These are phyloP conservation scores for Lasioglossum pauxillum DNA, from an alignment of 2,888 invertebrate genomes.

Conservation along the genomic window DNA sequence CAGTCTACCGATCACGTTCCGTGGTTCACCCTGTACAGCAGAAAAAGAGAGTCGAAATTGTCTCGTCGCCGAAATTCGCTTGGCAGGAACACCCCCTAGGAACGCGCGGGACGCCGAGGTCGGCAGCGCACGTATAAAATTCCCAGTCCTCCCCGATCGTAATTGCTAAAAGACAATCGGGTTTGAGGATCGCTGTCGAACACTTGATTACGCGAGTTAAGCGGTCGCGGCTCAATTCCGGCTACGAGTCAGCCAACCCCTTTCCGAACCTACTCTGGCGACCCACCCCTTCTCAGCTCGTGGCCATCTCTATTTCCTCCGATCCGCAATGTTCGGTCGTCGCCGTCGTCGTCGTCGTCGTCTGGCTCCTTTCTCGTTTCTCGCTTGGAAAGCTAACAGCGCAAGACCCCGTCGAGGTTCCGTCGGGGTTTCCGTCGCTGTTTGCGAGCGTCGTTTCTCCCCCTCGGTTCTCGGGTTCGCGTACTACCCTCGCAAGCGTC, in stretches of 20 bases:
- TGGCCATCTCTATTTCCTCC: constrained; percentile 35
- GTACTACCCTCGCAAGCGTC: neutral
- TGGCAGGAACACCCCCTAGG: neutral
- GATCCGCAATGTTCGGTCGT: neutral
- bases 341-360: constrained; percentile 19
- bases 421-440: constrained; percentile 27
- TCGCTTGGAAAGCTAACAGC: constrained; percentile 73
- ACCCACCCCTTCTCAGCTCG: constrained; percentile 23
- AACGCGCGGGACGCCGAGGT: neutral
- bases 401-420: constrained; percentile 27
- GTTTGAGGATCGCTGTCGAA: constrained; percentile 73
- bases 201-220: constrained; percentile 83
- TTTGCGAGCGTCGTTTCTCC: constrained; percentile 32
- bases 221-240: constrained; percentile 79
- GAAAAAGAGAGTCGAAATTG: neutral
- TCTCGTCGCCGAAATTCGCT: neutral
- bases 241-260: constrained; percentile 72
- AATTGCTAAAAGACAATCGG: constrained; percentile 33
- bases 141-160: neutral
- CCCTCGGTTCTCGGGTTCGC: constrained; percentile 5
- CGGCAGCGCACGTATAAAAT: neutral
- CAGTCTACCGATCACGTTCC: too few species aligned
- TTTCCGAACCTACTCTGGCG: constrained; percentile 56
- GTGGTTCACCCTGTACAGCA: neutral
- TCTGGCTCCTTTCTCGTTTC: constrained; percentile 51